Base-by-base conservation (phyloP, 1,140 invertebrate species). In the Thaumetopoea pityocampa region DNA sequence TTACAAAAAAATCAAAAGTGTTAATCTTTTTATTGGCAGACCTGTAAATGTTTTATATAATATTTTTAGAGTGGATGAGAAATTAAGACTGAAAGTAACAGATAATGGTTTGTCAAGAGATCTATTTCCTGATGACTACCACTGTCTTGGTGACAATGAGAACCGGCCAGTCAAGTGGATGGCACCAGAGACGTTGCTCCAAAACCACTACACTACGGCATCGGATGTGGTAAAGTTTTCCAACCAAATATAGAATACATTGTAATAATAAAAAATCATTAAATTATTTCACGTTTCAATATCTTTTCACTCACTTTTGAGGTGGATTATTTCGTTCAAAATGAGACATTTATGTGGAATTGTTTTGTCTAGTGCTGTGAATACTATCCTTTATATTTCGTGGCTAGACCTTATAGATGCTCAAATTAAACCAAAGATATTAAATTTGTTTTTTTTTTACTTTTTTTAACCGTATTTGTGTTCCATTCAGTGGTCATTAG, bases 101-200 rank as follows among this genome's bases (percentile, higher is more conserved):
- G 97, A 99, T 80, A 94, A 92, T 58, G 94, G 95, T 12, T 76
- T 99, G 29, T 92, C 96, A 0, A 87, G 95, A 12, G 97, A 98
- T 83, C 85, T 98, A 22, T 99, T 98, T 78, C 96, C 97, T 3
- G 91, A 92, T 51, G 97, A 99, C 77, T 99, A 99, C 80, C 93
- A 97, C 74, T 97, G 96, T 77, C 86, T 98, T 18, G 96, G 94
- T 0, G 96, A 98, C 79, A 97, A 96, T 73, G 96, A 98, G 70
- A 97, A 96, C 74, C 88, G 96, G 36, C 96, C 97, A 0, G 90
- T 99, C 38, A 97, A 97, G 78, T 99, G 97, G 97, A 91, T 98
- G 85, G 91, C 96, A n/a, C 85, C 96, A 18, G 97, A 98, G 77
- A 91, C 93, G 11, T 80, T 98, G 24, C 85, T 93, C 9, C 92